These are phyloP conservation scores for Characodon lateralis DNA, from an alignment of 2,797 vertebrate species.

Conservation along the genomic window DNA sequence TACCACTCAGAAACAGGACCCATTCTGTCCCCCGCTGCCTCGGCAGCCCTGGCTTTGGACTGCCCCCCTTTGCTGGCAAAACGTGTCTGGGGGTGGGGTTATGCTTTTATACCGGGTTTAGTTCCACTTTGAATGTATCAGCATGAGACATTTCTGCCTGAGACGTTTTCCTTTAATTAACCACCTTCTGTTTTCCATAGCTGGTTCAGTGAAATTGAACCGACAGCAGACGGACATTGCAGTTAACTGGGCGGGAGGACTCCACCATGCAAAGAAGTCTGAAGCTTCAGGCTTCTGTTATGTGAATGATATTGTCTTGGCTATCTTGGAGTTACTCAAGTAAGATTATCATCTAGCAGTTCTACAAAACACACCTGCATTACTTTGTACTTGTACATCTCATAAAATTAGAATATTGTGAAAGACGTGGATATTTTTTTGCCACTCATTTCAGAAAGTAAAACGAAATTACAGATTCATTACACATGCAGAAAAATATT, in stretches of 20 bases:
- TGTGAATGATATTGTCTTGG: conserved; percentile 93
- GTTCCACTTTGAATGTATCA: not conserved
- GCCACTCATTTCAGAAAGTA: too few species aligned
- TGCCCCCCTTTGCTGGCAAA: too few species aligned
- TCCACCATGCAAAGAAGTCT: conserved; percentile 94
- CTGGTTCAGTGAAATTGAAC: conserved; percentile 92
- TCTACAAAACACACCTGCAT: not conserved
- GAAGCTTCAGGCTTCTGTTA: conserved; percentile 95
- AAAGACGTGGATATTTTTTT: too few species aligned
- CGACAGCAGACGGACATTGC: conserved; percentile 93
- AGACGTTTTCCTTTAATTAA: not conserved
- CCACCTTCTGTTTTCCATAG: conserved; percentile 60
- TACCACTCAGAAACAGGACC: too few species aligned
- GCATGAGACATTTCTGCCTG: not conserved
- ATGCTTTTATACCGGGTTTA: too few species aligned
- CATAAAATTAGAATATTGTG: too few species aligned
- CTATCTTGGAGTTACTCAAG: conserved; percentile 93
- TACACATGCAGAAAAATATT: too few species aligned
- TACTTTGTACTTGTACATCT: too few species aligned
- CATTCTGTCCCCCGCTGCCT: too few species aligned
- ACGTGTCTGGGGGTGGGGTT: too few species aligned
- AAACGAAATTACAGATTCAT: too few species aligned
- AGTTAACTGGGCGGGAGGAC: conserved; percentile 93
- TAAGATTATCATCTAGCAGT: conserved; percentile 55
- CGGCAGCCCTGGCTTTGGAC: too few species aligned